phyloP scores from a whole-genome alignment of 2,888 invertebrate species.

The Pyrrhia umbra region DNA sequence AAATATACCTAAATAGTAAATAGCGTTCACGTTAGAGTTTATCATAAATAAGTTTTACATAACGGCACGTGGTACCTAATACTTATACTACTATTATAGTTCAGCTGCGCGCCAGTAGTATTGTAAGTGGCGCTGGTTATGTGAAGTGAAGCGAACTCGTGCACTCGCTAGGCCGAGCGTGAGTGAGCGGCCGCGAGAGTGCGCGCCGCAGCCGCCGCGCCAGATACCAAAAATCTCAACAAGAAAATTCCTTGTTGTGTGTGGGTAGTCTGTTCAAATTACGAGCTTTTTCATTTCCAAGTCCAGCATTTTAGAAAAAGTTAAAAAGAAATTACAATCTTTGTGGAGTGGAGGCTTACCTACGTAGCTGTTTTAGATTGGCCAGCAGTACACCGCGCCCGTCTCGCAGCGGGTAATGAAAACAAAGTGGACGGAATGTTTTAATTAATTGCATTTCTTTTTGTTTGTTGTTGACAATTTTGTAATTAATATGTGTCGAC shows the following conservation, averaged over 20 bases:
- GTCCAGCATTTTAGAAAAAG: slow-evolving; percentile 17
- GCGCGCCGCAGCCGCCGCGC: neutral
- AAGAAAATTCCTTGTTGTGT: neutral
- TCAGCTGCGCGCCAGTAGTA: too few species aligned
- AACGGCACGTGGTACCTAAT: too few species aligned
- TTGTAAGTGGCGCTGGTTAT: too few species aligned
- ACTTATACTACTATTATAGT: too few species aligned
- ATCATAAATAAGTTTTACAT: too few species aligned
- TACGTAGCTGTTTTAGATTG: slow-evolving; percentile 6
- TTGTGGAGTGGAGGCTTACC: neutral
- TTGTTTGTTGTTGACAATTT: slow-evolving; percentile 40
- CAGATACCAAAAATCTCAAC: neutral
- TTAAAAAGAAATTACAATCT: slow-evolving; percentile 22
- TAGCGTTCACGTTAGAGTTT: too few species aligned
- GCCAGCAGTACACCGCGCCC: slow-evolving; percentile 1
- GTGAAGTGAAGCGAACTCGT: too few species aligned
- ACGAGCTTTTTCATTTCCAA: slow-evolving; percentile 14
- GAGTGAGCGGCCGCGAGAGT: too few species aligned
- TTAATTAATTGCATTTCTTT: slow-evolving; percentile 42
- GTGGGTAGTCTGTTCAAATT: neutral
- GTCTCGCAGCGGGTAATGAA: slow-evolving; percentile 35
- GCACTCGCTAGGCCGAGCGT: too few species aligned
- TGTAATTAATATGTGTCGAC: slow-evolving; percentile 24
- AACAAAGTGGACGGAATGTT: slow-evolving; percentile 41
- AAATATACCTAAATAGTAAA: too few species aligned